Evolutionary conservation across 2,888 invertebrate genomes (phyloP).

Genomic region (Ichneumoninae sp.): DNA sequence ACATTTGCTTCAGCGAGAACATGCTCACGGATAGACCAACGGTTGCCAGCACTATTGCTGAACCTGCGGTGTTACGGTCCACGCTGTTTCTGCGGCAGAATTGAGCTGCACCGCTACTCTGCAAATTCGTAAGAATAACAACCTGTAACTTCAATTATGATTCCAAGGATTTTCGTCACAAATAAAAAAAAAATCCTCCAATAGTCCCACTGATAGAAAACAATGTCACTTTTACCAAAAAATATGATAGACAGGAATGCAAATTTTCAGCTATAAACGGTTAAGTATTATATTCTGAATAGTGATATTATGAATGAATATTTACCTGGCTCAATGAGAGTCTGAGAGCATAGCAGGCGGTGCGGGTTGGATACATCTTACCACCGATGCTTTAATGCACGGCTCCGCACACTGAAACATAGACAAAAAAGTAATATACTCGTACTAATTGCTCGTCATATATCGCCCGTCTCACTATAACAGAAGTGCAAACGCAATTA

Average conservation of each 20-base stretch:
- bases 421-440: slow-evolving; percentile 22
- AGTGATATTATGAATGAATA: neutral
- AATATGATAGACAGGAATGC: too few species aligned
- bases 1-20: slow-evolving; percentile 81
- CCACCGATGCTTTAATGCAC: slow-evolving; percentile 64
- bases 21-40: slow-evolving; percentile 80
- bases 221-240: neutral
- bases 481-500: slow-evolving; percentile 21
- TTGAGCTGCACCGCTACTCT: slow-evolving; percentile 70
- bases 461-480: neutral
- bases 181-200: neutral
- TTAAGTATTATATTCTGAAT: too few species aligned
- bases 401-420: slow-evolving; percentile 72
- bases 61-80: slow-evolving; percentile 75
- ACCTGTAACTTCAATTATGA: neutral
- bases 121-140: slow-evolving; percentile 49
- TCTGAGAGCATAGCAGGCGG: slow-evolving; percentile 76
- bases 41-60: slow-evolving; percentile 79
- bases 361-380: slow-evolving; percentile 78
- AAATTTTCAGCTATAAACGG: too few species aligned
- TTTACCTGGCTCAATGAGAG: slow-evolving; percentile 79
- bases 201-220: neutral
- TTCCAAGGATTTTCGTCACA: neutral
- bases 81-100: slow-evolving; percentile 72
- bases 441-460: slow-evolving; percentile 21